Evolutionary conservation across 2,797 vertebrate species (phyloP).

Genomic region (Thaleichthys pacificus): DNA sequence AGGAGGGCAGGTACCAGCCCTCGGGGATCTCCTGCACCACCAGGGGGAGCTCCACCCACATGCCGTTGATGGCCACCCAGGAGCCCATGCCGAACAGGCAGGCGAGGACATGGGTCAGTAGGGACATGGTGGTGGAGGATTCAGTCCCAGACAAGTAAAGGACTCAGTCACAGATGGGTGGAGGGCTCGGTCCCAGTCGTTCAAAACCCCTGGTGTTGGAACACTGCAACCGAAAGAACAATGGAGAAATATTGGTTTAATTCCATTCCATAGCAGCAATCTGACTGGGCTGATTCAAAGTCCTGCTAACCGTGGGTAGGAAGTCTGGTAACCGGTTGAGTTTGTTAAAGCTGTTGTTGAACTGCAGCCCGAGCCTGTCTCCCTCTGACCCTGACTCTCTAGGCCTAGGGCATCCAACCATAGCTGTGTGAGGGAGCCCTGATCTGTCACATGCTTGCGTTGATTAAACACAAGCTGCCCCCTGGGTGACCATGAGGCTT

Average conservation of each 20-base stretch:
- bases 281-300: neutral
- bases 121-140: slow-evolving; percentile 65
- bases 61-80: slow-evolving; percentile 87
- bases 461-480: neutral
- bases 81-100: slow-evolving; percentile 84
- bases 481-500: neutral
- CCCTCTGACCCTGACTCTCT: too few species aligned
- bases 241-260: neutral
- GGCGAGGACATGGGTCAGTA: slow-evolving; percentile 74
- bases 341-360: neutral
- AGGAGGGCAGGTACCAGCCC: slow-evolving; percentile 80
- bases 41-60: slow-evolving; percentile 87
- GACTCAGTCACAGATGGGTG: neutral
- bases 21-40: slow-evolving; percentile 74
- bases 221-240: neutral
- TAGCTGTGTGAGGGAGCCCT: neutral
- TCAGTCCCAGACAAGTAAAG: neutral
- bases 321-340: too few species aligned
- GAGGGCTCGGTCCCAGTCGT: neutral
- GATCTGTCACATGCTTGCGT: neutral
- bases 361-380: too few species aligned
- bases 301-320: neutral
- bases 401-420: neutral
- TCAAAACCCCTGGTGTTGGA: neutral
- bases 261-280: neutral